Conservation (phyloP, 2,888 invertebrate genomes). For the Agriotes lineatus region DNA sequence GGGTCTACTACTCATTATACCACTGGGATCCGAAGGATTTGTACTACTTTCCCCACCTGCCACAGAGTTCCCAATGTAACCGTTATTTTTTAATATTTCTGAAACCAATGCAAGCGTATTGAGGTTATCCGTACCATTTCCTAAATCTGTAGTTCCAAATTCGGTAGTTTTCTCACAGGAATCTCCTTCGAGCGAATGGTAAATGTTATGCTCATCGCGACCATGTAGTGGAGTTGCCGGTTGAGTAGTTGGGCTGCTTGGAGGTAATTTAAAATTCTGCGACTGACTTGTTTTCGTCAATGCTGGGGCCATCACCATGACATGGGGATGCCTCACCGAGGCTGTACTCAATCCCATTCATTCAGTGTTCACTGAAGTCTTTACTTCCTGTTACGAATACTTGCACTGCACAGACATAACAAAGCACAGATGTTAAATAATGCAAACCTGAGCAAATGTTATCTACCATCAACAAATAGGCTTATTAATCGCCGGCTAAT, state of each 20-base stretch:
- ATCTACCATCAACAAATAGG: constrained; percentile 23
- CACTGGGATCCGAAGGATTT: constrained; percentile 42
- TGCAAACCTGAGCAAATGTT: constrained; percentile 10
- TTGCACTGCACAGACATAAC: constrained; percentile 34
- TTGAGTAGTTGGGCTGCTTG: constrained; percentile 57
- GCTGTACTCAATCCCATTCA: constrained; percentile 69
- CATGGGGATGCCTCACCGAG: constrained; percentile 71
- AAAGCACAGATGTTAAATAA: constrained; percentile 15
- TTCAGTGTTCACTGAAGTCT: constrained; percentile 62
- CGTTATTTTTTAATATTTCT: constrained; percentile 55
- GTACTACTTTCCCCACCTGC: constrained; percentile 58
- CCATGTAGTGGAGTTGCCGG: constrained; percentile 55
- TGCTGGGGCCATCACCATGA: constrained; percentile 94
- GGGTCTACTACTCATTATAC: constrained; percentile 68
- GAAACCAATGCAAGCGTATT: constrained; percentile 57
- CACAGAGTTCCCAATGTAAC: constrained; percentile 49
- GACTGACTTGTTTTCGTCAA: constrained; percentile 80
- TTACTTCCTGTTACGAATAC: constrained; percentile 33
- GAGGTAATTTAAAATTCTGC: constrained; percentile 66
- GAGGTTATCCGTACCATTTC: constrained; percentile 54
- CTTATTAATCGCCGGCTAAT: constrained; percentile 59
- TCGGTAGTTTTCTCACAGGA: constrained; percentile 29
- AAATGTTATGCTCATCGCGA: constrained; percentile 35
- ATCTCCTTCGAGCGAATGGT: constrained; percentile 35
- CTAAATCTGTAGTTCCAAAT: constrained; percentile 34